Evolutionary conservation across 2,113 vertebrate genomes (phyloP).

Genomic region (Rhinoderma darwinii): DNA sequence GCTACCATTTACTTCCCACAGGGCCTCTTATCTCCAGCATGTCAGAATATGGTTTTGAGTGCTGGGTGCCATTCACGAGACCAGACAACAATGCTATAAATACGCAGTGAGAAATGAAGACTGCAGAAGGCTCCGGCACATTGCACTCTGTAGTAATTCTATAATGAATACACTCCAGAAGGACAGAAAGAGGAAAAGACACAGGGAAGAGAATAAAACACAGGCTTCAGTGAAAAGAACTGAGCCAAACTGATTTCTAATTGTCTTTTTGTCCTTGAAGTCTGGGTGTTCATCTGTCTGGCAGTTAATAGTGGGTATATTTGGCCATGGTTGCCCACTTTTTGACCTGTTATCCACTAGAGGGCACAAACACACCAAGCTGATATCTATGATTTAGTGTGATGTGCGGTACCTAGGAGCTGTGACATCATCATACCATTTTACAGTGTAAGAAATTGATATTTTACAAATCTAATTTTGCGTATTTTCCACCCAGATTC

Average conservation of each 20-base stretch:
- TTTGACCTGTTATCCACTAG: conserved; percentile 33
- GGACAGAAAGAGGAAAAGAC: conserved; percentile 52
- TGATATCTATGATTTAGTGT: neutral
- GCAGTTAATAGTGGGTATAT: neutral
- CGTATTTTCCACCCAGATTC: neutral
- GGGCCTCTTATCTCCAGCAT: conserved; percentile 44
- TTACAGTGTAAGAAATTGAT: neutral
- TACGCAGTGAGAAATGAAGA: conserved; percentile 55
- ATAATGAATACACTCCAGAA: conserved; percentile 46
- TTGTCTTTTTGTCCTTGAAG: conserved; percentile 58
- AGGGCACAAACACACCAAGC: conserved; percentile 37
- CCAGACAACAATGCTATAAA: conserved; percentile 57
- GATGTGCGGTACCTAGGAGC: neutral
- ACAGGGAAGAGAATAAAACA: conserved; percentile 47
- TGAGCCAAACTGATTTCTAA: conserved; percentile 43
- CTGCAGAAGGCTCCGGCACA: conserved; percentile 51
- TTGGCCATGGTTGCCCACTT: conserved; percentile 1
- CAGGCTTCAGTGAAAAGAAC: conserved; percentile 47
- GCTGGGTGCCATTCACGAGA: conserved; percentile 51
- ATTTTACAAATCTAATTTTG: neutral
- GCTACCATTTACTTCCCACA: conserved; percentile 41
- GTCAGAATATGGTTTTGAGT: conserved; percentile 45
- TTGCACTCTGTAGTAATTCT: conserved; percentile 48
- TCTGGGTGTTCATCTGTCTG: conserved; percentile 41
- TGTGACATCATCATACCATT: neutral